Conservation (phyloP, 2,888 invertebrate species). For the Sphaerophoria taeniata region DNA sequence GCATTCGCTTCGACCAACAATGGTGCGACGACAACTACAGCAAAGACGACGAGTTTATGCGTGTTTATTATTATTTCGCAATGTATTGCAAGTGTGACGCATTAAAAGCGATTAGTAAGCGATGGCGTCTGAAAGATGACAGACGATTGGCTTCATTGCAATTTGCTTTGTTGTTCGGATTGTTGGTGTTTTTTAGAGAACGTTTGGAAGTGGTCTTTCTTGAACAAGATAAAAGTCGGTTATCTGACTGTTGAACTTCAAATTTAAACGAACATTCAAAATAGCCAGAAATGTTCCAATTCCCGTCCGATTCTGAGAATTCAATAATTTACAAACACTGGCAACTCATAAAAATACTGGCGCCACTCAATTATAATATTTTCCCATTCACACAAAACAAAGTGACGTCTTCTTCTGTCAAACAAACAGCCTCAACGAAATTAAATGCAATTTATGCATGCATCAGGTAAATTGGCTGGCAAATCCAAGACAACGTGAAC, state of each 20-base stretch:
- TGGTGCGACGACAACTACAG: not conserved
- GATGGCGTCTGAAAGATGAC: constrained; percentile 18
- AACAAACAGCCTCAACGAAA: not conserved
- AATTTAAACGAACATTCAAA: no score
- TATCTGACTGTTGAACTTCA: no score
- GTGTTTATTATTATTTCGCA: constrained; percentile 12
- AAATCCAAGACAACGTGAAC: not conserved
- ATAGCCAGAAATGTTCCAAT: not conserved
- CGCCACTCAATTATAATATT: not conserved
- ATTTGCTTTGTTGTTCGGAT: not conserved
- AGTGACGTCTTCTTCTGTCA: not conserved
- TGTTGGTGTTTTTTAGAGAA: not conserved
- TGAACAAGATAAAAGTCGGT: not conserved
- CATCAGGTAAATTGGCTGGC: not conserved
- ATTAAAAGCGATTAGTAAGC: constrained; percentile 24
- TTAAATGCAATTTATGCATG: not conserved
- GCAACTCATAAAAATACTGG: not conserved
- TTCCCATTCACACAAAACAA: not conserved
- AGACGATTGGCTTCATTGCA: constrained; percentile 1
- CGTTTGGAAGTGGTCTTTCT: not conserved
- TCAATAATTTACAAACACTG: not conserved
- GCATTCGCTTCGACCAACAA: not conserved
- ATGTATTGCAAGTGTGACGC: constrained; percentile 24
- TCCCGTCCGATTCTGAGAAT: not conserved
- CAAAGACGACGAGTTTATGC: not conserved